These are phyloP conservation scores for Amphiprion ocellaris DNA, from an alignment of 2,113 vertebrate genomes.

Conservation along the genomic window DNA sequence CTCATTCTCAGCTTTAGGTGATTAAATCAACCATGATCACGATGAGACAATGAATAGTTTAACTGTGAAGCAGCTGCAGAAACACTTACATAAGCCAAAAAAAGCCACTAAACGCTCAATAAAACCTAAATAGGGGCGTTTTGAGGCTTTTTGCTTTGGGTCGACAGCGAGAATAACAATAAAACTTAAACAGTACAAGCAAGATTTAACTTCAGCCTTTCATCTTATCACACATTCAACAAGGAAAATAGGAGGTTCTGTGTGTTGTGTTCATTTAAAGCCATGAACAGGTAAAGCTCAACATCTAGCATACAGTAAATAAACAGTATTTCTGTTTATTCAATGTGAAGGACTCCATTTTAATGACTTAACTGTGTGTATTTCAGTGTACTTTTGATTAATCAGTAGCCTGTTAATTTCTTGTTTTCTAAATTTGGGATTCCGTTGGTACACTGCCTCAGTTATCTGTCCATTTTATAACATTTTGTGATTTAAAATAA, in stretches of 20 bases:
- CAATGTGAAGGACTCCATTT: neutral
- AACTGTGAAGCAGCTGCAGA: neutral
- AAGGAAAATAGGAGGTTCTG: no score
- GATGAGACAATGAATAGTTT: neutral
- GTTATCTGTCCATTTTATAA: conserved; percentile 77
- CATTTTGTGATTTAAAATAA: conserved; percentile 81
- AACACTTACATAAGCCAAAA: neutral
- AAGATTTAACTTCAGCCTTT: neutral
- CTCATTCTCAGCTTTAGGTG: no score
- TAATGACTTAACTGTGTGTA: no score
- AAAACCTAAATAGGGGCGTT: neutral
- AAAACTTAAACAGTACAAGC: no score
- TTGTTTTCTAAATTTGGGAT: conserved; percentile 2
- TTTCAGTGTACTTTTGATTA: conserved; percentile 52
- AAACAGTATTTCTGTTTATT: neutral
- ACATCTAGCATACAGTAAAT: no score
- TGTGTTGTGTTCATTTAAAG: no score
- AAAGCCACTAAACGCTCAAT: neutral
- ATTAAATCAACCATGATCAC: neutral
- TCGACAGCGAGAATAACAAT: no score
- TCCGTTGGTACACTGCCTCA: conserved; percentile 41
- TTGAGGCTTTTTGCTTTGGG: neutral
- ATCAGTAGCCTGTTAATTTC: conserved; percentile 9
- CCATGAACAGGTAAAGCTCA: no score
- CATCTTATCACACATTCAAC: no score